Evolutionary conservation across 2,888 invertebrate species (phyloP), one percentile per base, ranked within the genome.

Genomic region (Ischnus inquisitorius): DNA sequence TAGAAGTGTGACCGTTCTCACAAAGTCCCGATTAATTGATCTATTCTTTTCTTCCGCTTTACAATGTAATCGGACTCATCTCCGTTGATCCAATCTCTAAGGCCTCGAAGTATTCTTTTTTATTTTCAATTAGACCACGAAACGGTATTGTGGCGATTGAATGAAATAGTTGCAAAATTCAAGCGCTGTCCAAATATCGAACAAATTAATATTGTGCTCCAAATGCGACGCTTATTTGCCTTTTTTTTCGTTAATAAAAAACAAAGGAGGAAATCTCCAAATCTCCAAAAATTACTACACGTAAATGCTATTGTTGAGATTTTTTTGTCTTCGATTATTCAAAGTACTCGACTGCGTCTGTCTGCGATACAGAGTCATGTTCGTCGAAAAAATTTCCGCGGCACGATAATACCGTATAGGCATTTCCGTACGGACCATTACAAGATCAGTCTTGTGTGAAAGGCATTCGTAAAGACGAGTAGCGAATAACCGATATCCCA

Each of bases 371-470:
- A 54, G 54, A 54, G 54, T 54, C 54, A 54, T 22, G 16, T 54
- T 54, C 19, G 34, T 54, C 19, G 54, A 54, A 10, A 16, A 0
- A 3, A 10, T 54, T 54, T 54, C 54, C 54, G 19, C 16, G 48
- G 28, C n/a, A 48, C 68, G 68, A 34, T 68, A 65, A 79, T 43
- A 79, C 72, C 65, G 54, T 71, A 39, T 62, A 77, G 60, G 57
- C 75, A 65, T 67, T 68, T 62, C 64, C 71, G 75, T 68, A 83
- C 79, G 79, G 60, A 54, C 22, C 54, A 54, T 79, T 80, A 67
- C 76, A 81, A 79, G 74, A 77, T 87, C 84, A 87, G 85, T 87
- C 85, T 87, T 85, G 60, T 79, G 74, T 83, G 77, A 80, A 86
- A 85, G 85, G 86, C 86, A 76, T 82, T 85, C 79, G 69, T 78